Evolutionary conservation across 1,140 invertebrate genomes (phyloP).

Genomic region (Doryteuthis pealeii): DNA sequence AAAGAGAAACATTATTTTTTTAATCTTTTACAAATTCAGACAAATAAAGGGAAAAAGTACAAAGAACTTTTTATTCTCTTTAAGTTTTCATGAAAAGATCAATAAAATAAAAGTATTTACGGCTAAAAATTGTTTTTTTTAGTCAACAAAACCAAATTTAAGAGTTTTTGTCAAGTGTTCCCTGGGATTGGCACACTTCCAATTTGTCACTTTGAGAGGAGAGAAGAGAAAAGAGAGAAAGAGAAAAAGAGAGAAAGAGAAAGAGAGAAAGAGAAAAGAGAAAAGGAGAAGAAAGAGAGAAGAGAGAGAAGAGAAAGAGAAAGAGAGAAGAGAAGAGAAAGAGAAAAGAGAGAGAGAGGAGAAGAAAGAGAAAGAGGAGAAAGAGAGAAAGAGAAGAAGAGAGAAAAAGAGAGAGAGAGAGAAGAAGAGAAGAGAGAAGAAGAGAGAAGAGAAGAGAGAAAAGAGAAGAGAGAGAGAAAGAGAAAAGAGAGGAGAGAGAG

Average conservation of each 20-base stretch:
- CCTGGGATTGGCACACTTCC: no score
- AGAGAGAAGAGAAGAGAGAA: no score
- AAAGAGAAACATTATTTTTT: no score
- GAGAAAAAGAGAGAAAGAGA: background rate
- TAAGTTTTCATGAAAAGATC: no score
- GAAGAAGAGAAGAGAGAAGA: slow-evolving; percentile 6
- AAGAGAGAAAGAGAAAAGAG: background rate
- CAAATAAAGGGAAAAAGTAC: background rate
- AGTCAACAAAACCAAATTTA: no score
- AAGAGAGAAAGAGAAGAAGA: slow-evolving; percentile 17
- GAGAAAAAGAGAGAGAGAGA: slow-evolving; percentile 18
- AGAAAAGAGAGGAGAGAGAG: background rate
- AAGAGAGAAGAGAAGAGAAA: slow-evolving; percentile 4
- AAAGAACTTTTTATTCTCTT: no score
- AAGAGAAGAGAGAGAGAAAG: background rate
- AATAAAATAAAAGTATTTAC: no score
- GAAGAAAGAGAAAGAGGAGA: slow-evolving; percentile 13
- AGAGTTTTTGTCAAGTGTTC: no score
- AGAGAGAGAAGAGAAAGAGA: background rate
- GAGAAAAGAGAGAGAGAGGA: slow-evolving; percentile 12
- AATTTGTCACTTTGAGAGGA: no score
- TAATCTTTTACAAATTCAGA: background rate
- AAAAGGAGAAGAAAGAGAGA: background rate
- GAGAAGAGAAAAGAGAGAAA: background rate
- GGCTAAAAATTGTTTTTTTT: no score